A percentile compares a stretch with the other conserved stretches of the same genome.
These are phyloP conservation scores for Vulpes lagopus DNA, from an alignment of 2,113 vertebrate genomes.

Conservation along the genomic window DNA sequence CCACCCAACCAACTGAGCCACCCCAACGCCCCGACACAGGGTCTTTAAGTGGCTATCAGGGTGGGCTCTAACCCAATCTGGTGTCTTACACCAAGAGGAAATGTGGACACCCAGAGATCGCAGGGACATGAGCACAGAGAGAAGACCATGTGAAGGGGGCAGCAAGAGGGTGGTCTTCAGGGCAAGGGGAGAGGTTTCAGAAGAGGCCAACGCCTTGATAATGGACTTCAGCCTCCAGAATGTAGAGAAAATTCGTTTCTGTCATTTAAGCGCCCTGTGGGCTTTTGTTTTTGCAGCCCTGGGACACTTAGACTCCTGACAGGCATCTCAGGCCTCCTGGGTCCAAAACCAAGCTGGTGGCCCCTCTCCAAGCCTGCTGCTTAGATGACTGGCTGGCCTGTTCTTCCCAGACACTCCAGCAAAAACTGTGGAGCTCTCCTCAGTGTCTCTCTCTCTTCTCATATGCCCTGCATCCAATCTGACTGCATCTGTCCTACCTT, in stretches of 20 bases:
- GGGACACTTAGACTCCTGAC: fast-evolving
- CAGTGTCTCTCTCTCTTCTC: fast-evolving
- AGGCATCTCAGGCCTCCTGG: background rate
- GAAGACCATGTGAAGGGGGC: fast-evolving
- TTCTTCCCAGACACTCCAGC: background rate
- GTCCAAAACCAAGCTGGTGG: background rate
- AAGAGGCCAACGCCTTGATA: background rate
- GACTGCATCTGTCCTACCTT: background rate
- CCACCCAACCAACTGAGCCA: background rate
- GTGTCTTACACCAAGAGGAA: background rate
- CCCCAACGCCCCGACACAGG: background rate
- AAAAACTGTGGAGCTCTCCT: fast-evolving
- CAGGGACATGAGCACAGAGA: fast-evolving
- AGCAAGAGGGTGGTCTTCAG: fast-evolving
- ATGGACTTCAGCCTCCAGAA: background rate
- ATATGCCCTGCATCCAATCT: fast-evolving
- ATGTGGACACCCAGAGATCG: background rate
- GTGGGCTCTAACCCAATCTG: background rate
- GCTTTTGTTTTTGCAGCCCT: fast-evolving
- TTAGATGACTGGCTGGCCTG: fast-evolving
- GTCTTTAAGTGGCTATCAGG: background rate
- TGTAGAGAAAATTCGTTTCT: fast-evolving
- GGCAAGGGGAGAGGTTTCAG: background rate
- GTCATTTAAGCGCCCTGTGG: fast-evolving
- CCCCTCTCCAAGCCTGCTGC: too few relatives aligned